These are phyloP conservation scores for Brotula barbata DNA, from an alignment of 2,797 vertebrate genomes.

Conservation along the genomic window DNA sequence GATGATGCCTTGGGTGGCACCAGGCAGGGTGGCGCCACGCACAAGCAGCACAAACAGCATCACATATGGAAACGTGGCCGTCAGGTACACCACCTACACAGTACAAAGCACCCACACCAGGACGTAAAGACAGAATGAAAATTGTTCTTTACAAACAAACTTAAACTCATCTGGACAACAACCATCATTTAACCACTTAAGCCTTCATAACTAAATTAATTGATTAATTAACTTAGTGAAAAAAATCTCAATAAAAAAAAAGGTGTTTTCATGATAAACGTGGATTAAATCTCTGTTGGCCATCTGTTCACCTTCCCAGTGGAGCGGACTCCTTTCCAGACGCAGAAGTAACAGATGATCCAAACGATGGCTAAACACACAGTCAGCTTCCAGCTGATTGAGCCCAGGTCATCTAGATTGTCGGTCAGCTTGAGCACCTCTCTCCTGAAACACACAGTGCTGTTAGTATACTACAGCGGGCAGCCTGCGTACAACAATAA, in stretches of 20 bases:
- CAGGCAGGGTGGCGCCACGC: conserved; percentile 86
- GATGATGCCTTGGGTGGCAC: conserved; percentile 84
- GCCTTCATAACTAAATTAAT: too few species aligned
- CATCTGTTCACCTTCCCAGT: conserved; percentile 81
- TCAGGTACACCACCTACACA: conserved; percentile 89
- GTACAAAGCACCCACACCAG: conserved; percentile 27
- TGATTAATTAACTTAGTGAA: too few species aligned
- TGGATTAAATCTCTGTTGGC: too few species aligned
- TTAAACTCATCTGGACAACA: too few species aligned
- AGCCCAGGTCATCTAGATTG: conserved; percentile 66
- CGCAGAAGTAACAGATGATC: conserved; percentile 79
- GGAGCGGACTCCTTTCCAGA: conserved; percentile 81
- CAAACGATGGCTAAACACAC: conserved; percentile 71
- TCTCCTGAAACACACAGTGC: conserved; percentile 53
- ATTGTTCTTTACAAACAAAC: not conserved
- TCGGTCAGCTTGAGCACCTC: conserved; percentile 73
- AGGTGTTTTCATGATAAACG: too few species aligned
- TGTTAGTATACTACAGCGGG: too few species aligned
- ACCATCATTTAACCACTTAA: too few species aligned
- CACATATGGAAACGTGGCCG: conserved; percentile 89
- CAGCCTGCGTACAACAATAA: not conserved
- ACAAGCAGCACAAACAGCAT: conserved; percentile 88
- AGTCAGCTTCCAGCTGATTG: conserved; percentile 73
- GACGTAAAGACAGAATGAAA: conserved; percentile 19
- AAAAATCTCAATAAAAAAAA: too few species aligned